Evolutionary conservation across 2,888 invertebrate genomes (phyloP).

Genomic region (Eilema caniola): DNA sequence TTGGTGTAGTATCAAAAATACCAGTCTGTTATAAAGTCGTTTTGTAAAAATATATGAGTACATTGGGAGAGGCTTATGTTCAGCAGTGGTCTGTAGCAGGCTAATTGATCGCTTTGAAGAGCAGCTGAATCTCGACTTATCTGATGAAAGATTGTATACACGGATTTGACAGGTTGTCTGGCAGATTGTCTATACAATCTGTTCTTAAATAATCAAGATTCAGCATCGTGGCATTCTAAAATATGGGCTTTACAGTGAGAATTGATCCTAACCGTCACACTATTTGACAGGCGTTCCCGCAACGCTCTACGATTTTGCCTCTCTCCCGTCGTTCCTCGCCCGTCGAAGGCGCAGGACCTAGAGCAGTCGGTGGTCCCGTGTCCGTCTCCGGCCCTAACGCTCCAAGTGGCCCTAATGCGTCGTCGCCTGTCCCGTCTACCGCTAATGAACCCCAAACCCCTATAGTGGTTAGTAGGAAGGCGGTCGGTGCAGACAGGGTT

Average conservation of each 20-base stretch:
- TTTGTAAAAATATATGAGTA: background rate
- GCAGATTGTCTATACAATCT: too few species aligned
- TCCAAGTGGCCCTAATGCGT: constrained; percentile 1
- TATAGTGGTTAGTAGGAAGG: constrained; percentile 56
- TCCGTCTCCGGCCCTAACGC: constrained; percentile 13
- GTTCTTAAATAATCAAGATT: too few species aligned
- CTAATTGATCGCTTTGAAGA: background rate
- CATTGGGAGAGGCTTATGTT: background rate
- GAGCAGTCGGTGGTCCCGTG: constrained; percentile 44
- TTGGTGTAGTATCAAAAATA: background rate
- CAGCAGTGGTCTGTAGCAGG: background rate
- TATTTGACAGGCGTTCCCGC: constrained; percentile 18
- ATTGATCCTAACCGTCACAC: background rate
- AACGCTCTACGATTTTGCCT: constrained; percentile 17
- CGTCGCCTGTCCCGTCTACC: constrained; percentile 16
- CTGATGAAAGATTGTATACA: too few species aligned
- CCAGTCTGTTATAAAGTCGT: background rate
- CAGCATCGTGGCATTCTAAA: too few species aligned
- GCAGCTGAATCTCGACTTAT: too few species aligned
- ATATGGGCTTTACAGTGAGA: too few species aligned
- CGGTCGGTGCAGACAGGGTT: constrained; percentile 45
- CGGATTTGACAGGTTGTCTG: too few species aligned
- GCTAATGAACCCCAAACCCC: background rate
- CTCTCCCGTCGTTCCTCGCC: constrained; percentile 37
- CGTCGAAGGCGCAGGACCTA: constrained; percentile 32